Percentiles rank a stretch among this genome's conserved stretches.
These are phyloP conservation scores for Aphyosemion australe DNA, from an alignment of 2,113 vertebrate genomes.

Conservation along the genomic window DNA sequence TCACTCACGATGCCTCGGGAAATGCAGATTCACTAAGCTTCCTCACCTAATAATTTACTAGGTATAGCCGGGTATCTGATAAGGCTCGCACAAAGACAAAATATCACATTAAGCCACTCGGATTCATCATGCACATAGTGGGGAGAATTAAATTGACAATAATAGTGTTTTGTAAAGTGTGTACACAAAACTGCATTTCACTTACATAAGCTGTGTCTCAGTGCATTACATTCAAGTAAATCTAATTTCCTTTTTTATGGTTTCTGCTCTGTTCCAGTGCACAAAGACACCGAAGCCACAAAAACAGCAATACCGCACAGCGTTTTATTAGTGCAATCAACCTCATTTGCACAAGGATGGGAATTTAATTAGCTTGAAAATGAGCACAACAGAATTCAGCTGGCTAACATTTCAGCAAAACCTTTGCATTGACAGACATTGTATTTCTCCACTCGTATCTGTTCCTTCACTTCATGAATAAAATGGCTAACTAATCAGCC, in stretches of 20 bases:
- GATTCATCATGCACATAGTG: conserved; percentile 6
- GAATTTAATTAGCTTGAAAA: conserved; percentile 16
- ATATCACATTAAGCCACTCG: conserved; percentile 15
- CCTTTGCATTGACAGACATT: conserved; percentile 41
- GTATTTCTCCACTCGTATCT: conserved; percentile 47
- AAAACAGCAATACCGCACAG: not conserved
- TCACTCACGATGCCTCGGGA: conserved; percentile 46
- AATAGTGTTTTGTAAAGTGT: conserved; percentile 13
- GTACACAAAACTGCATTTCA: conserved; percentile 15
- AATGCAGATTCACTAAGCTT: conserved; percentile 51
- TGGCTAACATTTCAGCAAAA: conserved; percentile 14
- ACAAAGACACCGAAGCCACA: not conserved
- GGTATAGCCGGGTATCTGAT: conserved; percentile 62
- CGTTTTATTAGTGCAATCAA: conserved; percentile 7
- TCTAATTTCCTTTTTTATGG: not conserved
- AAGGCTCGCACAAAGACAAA: conserved; percentile 46
- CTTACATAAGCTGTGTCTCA: not conserved
- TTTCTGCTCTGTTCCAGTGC: not conserved
- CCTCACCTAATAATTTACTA: conserved; percentile 61
- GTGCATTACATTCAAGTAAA: not conserved
- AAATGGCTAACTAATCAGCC: conserved; percentile 52
- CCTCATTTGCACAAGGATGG: conserved; percentile 36
- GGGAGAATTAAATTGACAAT: conserved; percentile 5
- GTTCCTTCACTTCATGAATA: conserved; percentile 44
- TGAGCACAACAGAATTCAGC: conserved; percentile 13